Evolutionary conservation across 2,797 vertebrate genomes (phyloP), one percentile per base, ranked within the genome.

Genomic region (Pangasius sanitwongsei): DNA sequence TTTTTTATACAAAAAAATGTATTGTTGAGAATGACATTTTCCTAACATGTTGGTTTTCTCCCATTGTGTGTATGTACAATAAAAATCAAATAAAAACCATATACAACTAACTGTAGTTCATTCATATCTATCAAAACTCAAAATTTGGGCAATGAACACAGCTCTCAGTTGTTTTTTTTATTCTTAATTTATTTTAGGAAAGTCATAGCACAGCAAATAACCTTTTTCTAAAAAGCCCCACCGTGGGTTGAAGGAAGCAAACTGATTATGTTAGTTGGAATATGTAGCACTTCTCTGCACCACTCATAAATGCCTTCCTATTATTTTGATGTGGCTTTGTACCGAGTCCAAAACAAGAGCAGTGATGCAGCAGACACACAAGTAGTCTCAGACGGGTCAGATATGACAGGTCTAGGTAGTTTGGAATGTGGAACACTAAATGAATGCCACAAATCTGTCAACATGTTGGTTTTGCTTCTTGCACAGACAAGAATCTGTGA

Each of bases 41-140:
- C 8, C 1, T 12, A 61, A 34, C 31, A 80, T 53, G 55, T 31
- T 53, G 50, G 8, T 61, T 28, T 11, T 82, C 34, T 53, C 13
- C 6, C 15, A 28, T 20, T 57, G n/a, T 57, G 2, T 61, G 34
- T 16, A 83, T 63, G 7, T 48, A 83, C 25, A 83, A 65, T 65
- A 83, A 65, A 83, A 83, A 83, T 63, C 9, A 1, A 81, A 83
- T 83, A 74, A 65, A 65, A n/a, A 48, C 34, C 25, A 18, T 16
- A 18, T 1, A 83, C 28, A n/a, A 28, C 13, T 25, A 80, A 55
- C 13, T 55, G 28, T 18, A 20, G 50, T 55, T 55, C 1, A 55
- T 80, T 80, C 50, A 80, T 80, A 34, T 59, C 23, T 15, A 28
- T 31, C 50, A 34, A 53, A 55, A 80, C 77, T 31, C n/a, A 34